Evolutionary conservation across 1,140 invertebrate species (phyloP).

Genomic region (Calliphora vicina): DNA sequence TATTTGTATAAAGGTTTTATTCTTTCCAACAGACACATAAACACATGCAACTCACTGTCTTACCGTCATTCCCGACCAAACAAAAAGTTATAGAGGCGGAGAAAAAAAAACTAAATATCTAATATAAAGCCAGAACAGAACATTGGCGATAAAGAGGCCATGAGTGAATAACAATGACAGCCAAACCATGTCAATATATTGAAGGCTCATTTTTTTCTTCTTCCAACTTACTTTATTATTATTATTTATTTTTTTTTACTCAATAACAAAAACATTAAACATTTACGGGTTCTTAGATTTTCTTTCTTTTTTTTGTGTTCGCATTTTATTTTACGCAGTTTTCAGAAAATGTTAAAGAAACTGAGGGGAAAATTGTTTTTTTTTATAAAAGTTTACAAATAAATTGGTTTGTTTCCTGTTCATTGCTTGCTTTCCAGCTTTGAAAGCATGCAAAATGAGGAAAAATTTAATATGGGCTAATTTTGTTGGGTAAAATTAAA

Average conservation of each 20-base stretch:
- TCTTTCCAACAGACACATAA: background rate
- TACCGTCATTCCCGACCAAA: background rate
- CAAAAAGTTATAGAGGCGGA: too few species aligned
- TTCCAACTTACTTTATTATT: too few species aligned
- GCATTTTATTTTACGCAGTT: too few species aligned
- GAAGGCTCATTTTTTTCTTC: background rate
- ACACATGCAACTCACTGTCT: background rate
- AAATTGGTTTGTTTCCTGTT: too few species aligned
- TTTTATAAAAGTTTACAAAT: too few species aligned
- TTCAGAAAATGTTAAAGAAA: too few species aligned
- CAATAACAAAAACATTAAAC: background rate
- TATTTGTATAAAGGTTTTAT: background rate
- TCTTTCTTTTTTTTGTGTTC: background rate
- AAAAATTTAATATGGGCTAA: too few species aligned
- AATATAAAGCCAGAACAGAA: background rate
- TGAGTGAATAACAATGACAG: constrained; percentile 4
- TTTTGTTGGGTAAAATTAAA: too few species aligned
- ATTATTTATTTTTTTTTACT: background rate
- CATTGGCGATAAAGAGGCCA: background rate
- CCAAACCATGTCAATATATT: constrained; percentile 3
- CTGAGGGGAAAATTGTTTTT: background rate
- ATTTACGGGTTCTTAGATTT: background rate
- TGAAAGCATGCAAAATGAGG: too few species aligned
- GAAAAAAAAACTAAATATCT: background rate
- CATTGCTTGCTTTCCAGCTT: too few species aligned